Conservation (phyloP, 2,113 vertebrate genomes). For the Oriolus oriolus region DNA sequence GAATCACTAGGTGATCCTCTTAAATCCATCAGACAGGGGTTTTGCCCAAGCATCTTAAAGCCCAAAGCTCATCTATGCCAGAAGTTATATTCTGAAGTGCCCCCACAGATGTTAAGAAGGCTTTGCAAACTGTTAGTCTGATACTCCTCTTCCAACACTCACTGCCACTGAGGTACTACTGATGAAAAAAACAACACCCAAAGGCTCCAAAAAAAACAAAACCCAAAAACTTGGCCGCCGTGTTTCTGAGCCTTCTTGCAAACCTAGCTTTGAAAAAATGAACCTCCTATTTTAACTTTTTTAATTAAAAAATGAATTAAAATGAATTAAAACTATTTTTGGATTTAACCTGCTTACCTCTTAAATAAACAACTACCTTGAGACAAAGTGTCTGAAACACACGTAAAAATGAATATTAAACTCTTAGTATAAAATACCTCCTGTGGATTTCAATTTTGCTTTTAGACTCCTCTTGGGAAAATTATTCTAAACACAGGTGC, state of each 20-base stretch:
- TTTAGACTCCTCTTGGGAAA: conserved; percentile 38
- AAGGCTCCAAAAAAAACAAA: neutral
- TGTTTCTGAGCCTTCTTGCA: neutral
- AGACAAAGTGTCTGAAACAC: neutral
- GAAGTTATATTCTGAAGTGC: neutral
- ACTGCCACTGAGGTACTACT: neutral
- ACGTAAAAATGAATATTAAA: neutral
- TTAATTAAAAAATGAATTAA: neutral
- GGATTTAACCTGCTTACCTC: neutral
- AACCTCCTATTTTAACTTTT: neutral
- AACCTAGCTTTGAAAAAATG: neutral
- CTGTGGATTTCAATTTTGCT: conserved; percentile 45
- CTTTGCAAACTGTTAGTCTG: neutral
- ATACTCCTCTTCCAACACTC: neutral
- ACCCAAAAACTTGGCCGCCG: neutral
- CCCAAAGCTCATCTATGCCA: neutral
- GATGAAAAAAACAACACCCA: neutral
- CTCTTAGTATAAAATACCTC: neutral
- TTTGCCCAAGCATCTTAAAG: neutral
- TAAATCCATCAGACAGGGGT: fast-evolving
- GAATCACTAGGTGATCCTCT: neutral
- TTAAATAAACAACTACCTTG: neutral
- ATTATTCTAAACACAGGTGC: conserved; percentile 34
- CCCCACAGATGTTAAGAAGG: neutral
- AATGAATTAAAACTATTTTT: neutral